Evolutionary conservation across 2,797 vertebrate genomes (phyloP), one percentile per base, ranked within the genome.

Genomic region (Monodelphis domestica): DNA sequence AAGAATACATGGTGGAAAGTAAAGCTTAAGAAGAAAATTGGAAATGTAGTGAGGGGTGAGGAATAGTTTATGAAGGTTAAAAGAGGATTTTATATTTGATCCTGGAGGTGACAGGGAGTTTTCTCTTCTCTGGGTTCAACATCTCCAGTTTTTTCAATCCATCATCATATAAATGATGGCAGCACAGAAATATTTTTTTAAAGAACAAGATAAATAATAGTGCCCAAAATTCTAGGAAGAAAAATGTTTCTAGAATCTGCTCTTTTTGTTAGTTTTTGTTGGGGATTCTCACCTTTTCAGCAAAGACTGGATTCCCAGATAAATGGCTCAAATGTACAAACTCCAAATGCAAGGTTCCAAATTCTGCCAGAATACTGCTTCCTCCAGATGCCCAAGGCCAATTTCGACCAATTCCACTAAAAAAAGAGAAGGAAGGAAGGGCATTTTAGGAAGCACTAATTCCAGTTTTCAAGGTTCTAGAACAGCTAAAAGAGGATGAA

Each of bases 311-410:
- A 78, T 99, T 99, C 97, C 99, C 99, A 52, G 99, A 99, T 89
- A 99, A 99, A 90, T 98, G 98, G 97, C 99, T 99, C 98, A 99
- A 98, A 97, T 99, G 99, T 96, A 99, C 98, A 93, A 99, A 99
- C 98, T 99, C 99, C 98, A 99, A 97, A 96, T 99, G 99, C 91
- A 99, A 98, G 33, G 99, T 99, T 94, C 99, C 99, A 91, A 99
- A 99, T 97, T 99, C 99, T 4, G 99, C 99, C 98, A 99, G 99
- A 98, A 99, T 99, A 97, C 99, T 99, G 99, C 99, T 99, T 97
- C 99, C 99, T 0, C 99, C 99, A 0, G 99, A 99, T 0, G 99
- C 99, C 99, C 99, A 99, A 0, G 99, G 99, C 99, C 99, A 99
- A 97, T 99, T 99, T 92, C 99, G 99, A 89, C 99, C 99, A 0